Percentiles rank a stretch among this genome's conserved stretches.
phyloP scores from a whole-genome alignment of 2,113 vertebrate species.

The Centropus unirufus region DNA sequence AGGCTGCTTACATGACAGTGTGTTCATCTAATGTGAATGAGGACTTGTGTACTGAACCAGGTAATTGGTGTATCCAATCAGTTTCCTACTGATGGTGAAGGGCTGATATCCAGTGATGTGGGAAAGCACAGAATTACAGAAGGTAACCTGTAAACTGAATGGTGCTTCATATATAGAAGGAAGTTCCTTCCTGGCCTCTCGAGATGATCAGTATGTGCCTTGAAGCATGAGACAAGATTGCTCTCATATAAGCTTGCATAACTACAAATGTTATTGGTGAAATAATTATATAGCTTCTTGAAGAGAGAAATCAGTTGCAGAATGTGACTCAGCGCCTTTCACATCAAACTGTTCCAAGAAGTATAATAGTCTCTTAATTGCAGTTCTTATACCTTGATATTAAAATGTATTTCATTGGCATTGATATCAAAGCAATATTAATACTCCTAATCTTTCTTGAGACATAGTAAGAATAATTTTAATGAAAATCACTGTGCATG shows the following conservation, averaged over 20 bases:
- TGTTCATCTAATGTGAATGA: not conserved
- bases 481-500: slow-evolving; percentile 57
- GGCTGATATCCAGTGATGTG: not conserved
- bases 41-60: not conserved
- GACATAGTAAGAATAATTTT: slow-evolving; percentile 31
- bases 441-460: slow-evolving; percentile 36
- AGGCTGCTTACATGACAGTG: not conserved
- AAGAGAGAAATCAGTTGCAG: slow-evolving; percentile 42
- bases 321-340: slow-evolving; percentile 65
- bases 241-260: slow-evolving; percentile 38
- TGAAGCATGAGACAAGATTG: slow-evolving; percentile 16
- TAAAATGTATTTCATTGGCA: slow-evolving; percentile 44
- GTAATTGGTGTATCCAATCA: not conserved
- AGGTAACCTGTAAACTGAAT: not conserved
- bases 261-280: slow-evolving; percentile 36
- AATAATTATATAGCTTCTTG: slow-evolving; percentile 48
- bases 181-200: slow-evolving; percentile 45
- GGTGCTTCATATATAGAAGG: not conserved
- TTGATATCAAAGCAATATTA: slow-evolving; percentile 49
- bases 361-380: slow-evolving; percentile 49
- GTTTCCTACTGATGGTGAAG: slow-evolving; percentile 13
- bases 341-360: slow-evolving; percentile 53
- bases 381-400: slow-evolving; percentile 54
- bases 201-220: slow-evolving; percentile 33
- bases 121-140: not conserved